Conservation (phyloP, 2,113 vertebrate species). For the Rynchops niger region DNA sequence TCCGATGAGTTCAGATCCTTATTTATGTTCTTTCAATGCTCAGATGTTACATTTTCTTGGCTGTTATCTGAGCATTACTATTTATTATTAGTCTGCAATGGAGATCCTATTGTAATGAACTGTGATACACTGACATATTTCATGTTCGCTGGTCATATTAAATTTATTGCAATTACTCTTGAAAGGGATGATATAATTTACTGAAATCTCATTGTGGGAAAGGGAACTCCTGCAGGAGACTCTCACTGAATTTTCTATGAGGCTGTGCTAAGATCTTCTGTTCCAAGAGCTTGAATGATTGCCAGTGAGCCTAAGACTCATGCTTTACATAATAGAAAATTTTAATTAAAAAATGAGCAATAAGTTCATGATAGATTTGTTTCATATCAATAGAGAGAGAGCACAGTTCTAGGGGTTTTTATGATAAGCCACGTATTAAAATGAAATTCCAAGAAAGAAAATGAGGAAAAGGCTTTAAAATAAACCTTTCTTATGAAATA, state of each 20-base stretch:
- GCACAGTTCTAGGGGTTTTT: neutral
- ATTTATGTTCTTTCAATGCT: slow-evolving; percentile 49
- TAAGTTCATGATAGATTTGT: neutral
- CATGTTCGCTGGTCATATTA: neutral
- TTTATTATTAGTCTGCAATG: slow-evolving; percentile 40
- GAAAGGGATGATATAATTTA: slow-evolving; percentile 40
- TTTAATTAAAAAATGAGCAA: slow-evolving; percentile 45
- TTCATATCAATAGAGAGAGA: neutral
- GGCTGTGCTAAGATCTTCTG: neutral
- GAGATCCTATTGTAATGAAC: slow-evolving; percentile 47
- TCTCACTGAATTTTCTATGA: slow-evolving; percentile 31
- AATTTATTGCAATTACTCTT: slow-evolving; percentile 55
- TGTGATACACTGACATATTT: slow-evolving; percentile 24
- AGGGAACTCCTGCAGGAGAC: slow-evolving; percentile 26
- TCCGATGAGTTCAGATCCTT: slow-evolving; percentile 7
- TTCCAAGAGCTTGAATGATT: slow-evolving; percentile 15
- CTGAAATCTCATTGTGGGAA: slow-evolving; percentile 19
- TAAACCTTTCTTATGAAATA: neutral
- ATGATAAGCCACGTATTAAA: neutral
- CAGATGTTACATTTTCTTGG: slow-evolving; percentile 15
- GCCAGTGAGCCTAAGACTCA: neutral
- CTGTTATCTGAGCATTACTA: slow-evolving; percentile 50
- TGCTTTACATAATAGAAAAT: slow-evolving; percentile 5
- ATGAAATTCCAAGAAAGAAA: neutral
- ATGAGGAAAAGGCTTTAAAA: neutral